These are phyloP conservation scores for Xiphophorus birchmanni DNA, from an alignment of 2,797 vertebrate genomes.

Conservation along the genomic window DNA sequence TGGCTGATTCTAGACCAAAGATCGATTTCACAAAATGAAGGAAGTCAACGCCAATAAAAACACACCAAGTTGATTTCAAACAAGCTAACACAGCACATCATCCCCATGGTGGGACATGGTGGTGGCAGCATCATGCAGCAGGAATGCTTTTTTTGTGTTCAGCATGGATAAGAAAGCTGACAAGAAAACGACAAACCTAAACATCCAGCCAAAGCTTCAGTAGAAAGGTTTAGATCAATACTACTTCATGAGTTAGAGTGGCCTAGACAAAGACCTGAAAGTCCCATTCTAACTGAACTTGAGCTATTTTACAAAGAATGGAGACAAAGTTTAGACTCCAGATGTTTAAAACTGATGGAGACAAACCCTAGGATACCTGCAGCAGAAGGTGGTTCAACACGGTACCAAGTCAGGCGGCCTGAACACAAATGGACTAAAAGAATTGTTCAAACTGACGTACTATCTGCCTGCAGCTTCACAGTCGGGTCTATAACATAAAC, in stretches of 20 bases:
- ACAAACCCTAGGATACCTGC: background rate
- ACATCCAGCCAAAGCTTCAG: background rate
- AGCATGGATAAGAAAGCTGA: background rate
- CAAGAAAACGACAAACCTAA: background rate
- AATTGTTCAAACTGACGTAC: background rate
- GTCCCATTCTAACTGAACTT: background rate
- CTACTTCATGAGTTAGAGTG: background rate
- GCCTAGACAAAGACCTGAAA: background rate
- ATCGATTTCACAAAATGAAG: too few relatives aligned
- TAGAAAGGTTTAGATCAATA: background rate
- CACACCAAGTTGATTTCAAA: background rate
- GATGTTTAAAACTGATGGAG: background rate
- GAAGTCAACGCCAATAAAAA: too few relatives aligned
- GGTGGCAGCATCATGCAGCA: background rate
- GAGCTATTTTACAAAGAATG: background rate
- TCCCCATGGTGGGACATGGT: background rate
- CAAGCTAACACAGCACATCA: background rate
- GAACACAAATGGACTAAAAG: background rate
- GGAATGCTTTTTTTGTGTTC: background rate
- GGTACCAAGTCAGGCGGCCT: background rate
- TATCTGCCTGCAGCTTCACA: background rate
- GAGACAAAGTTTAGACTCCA: background rate
- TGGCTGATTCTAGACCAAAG: too few relatives aligned
- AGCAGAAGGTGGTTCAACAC: background rate
- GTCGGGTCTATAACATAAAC: too few relatives aligned